These are phyloP conservation scores for Carabus problematicus DNA, from an alignment of 2,888 invertebrate species.

Conservation along the genomic window DNA sequence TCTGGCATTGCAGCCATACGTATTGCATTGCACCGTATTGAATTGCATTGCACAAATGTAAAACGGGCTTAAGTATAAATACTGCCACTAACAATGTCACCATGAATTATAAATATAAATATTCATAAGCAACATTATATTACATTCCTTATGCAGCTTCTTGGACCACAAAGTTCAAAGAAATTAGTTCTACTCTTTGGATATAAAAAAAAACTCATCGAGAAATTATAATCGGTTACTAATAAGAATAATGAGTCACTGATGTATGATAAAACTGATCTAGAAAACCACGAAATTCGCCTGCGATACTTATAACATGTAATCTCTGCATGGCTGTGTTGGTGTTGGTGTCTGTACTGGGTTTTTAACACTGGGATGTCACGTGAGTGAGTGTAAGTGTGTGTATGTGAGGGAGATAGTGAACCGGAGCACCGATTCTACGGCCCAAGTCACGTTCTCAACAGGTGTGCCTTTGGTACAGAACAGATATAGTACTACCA, in stretches of 20 bases:
- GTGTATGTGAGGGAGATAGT: slow-evolving; percentile 14
- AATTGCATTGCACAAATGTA: too few species aligned
- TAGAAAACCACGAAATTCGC: slow-evolving; percentile 25
- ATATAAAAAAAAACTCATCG: too few species aligned
- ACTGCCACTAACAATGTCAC: too few species aligned
- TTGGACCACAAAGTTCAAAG: too few species aligned
- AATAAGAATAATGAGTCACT: slow-evolving; percentile 18
- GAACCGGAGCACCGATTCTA: slow-evolving; percentile 28
- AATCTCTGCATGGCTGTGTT: background rate
- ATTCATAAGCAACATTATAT: too few species aligned
- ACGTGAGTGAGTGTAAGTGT: slow-evolving; percentile 5
- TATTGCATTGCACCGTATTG: too few species aligned
- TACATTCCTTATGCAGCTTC: too few species aligned
- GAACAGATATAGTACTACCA: slow-evolving; percentile 18
- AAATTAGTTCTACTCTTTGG: too few species aligned
- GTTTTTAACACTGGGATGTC: slow-evolving; percentile 1
- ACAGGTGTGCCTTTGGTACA: slow-evolving; percentile 30
- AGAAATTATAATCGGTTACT: too few species aligned
- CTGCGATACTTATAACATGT: background rate
- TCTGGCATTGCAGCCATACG: too few species aligned
- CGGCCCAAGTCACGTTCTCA: slow-evolving; percentile 30
- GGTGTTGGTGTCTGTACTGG: slow-evolving; percentile 5
- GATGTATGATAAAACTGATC: slow-evolving; percentile 32
- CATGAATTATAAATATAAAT: too few species aligned
- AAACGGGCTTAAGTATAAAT: too few species aligned